Percentiles rank a stretch among this genome's conserved stretches.
phyloP scores from a whole-genome alignment of 1,140 invertebrate genomes.

The Saccostrea cuccullata region DNA sequence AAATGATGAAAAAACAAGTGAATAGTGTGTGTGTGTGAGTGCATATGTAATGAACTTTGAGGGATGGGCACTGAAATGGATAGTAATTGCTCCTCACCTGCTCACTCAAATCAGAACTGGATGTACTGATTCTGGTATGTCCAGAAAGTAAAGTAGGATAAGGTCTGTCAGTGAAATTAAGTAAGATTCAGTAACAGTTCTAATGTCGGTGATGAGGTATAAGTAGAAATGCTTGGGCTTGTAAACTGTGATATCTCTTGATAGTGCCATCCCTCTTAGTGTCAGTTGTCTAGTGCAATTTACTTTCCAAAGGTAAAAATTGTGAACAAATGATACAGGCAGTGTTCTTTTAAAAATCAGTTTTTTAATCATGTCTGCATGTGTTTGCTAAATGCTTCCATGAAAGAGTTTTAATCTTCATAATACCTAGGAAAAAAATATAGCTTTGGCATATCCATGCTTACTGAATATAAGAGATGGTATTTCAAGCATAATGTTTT shows the following conservation, averaged over 20 bases:
- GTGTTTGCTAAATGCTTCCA: slow-evolving; percentile 30
- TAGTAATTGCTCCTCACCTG: background rate
- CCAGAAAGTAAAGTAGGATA: background rate
- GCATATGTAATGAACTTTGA: background rate
- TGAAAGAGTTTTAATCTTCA: slow-evolving; percentile 1
- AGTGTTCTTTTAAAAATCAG: background rate
- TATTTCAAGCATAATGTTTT: slow-evolving; percentile 10
- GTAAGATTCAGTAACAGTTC: background rate
- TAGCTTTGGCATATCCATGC: background rate
- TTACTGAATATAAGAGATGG: background rate
- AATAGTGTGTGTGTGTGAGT: background rate
- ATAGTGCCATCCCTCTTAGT: slow-evolving; percentile 15
- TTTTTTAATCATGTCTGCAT: slow-evolving; percentile 18
- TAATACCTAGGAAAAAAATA: background rate
- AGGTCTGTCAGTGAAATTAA: background rate
- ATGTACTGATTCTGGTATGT: background rate
- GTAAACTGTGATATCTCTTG: background rate
- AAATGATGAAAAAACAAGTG: background rate
- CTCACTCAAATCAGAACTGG: background rate
- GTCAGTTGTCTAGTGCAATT: slow-evolving; percentile 20
- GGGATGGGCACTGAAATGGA: slow-evolving; percentile 7
- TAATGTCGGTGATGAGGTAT: background rate
- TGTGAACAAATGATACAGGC: slow-evolving; percentile 16
- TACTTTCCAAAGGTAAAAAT: slow-evolving; percentile 33
- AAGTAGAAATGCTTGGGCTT: background rate